Percentiles rank a stretch among this genome's conserved stretches.
Conservation (phyloP, 2,888 invertebrate genomes). For the Temnothorax ravouxi region DNA sequence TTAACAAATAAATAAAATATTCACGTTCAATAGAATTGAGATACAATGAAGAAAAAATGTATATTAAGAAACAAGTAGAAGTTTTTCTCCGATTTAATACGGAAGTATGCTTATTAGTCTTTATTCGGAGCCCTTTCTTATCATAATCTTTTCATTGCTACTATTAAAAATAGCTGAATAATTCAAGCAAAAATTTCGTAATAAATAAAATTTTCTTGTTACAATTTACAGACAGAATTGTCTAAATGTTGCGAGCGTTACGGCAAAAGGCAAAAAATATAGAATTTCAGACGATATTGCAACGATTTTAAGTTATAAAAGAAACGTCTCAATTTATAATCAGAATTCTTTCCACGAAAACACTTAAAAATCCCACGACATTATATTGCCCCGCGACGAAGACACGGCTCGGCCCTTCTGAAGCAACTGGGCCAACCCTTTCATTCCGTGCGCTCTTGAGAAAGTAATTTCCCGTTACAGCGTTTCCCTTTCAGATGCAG, state of each 20-base stretch:
- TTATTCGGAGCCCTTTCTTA: not conserved
- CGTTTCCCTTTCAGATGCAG: slow-evolving; percentile 45
- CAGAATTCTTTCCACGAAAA: not conserved
- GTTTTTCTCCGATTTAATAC: not conserved
- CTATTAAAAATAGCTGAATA: slow-evolving; percentile 6
- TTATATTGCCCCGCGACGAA: not conserved
- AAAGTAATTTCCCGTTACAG: slow-evolving; percentile 44
- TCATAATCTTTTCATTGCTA: not conserved
- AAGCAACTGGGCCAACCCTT: slow-evolving; percentile 18
- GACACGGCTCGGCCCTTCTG: not conserved
- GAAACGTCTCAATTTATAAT: not conserved
- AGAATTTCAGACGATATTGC: not conserved
- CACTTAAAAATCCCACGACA: not conserved
- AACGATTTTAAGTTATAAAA: not conserved
- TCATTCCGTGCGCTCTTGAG: slow-evolving; percentile 31
- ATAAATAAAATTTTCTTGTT: not conserved
- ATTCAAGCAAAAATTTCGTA: not conserved
- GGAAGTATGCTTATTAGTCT: not conserved
- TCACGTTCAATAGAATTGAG: not conserved
- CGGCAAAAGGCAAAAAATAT: not conserved
- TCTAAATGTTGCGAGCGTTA: not conserved
- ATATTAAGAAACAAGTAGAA: not conserved
- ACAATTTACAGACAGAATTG: not conserved
- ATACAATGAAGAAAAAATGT: not conserved
- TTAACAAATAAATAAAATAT: not conserved